phyloP scores from a whole-genome alignment of 2,113 vertebrate genomes.

The rat (Rattus norvegicus) region GRCr8 NC_086025.1:60959001-60959500 shows the following conservation, averaged over 20 bases:
- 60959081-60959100: background rate
- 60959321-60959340: background rate
- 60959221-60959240: background rate
- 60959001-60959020: background rate
- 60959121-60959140: too few species aligned
- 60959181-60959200: background rate
- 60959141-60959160: background rate
- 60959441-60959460: background rate
- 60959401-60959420: too few species aligned
- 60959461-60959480: background rate
- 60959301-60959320: background rate
- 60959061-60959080: background rate
- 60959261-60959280: background rate
- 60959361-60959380: background rate
- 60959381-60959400: background rate
- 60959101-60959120: background rate
- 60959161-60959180: background rate
- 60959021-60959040: too few species aligned
- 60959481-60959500: background rate
- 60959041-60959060: background rate
- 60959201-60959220: background rate
- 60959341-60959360: background rate
- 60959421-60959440: background rate
- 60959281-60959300: background rate
- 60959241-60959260: background rate